These are phyloP conservation scores for Phymatocera aterrima DNA, from an alignment of 2,888 invertebrate genomes.

Conservation along the genomic window DNA sequence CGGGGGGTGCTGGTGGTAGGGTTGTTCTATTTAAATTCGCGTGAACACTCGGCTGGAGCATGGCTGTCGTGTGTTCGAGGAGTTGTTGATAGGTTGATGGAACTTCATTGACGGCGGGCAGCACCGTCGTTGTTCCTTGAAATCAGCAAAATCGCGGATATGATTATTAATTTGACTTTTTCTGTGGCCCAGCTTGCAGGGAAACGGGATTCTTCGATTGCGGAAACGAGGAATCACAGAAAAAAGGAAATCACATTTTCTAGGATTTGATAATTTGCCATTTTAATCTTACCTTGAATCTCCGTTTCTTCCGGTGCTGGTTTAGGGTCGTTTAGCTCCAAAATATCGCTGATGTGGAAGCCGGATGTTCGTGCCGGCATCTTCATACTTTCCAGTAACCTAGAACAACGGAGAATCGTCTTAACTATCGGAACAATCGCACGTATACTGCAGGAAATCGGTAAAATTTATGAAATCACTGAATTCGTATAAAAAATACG, in stretches of 20 bases:
- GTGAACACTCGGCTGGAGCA: slow-evolving; percentile 68
- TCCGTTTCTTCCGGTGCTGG: slow-evolving; percentile 67
- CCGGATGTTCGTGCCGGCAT: slow-evolving; percentile 88
- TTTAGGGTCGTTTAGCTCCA: slow-evolving; percentile 88
- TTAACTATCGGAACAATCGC: background rate
- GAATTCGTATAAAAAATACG: too few species aligned
- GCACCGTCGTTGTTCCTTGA: slow-evolving; percentile 64
- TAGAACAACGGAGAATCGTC: slow-evolving; percentile 72
- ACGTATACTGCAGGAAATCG: background rate
- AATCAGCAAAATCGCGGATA: slow-evolving; percentile 11
- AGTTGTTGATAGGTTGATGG: slow-evolving; percentile 71
- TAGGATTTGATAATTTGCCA: background rate
- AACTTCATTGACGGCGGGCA: slow-evolving; percentile 67
- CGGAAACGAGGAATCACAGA: background rate
- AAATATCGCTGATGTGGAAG: slow-evolving; percentile 95
- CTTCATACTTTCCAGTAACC: slow-evolving; percentile 89
- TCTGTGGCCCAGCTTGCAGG: background rate
- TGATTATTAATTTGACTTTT: background rate
- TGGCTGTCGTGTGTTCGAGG: slow-evolving; percentile 70
- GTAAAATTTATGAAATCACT: too few species aligned
- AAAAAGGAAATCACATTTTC: background rate
- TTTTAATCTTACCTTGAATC: slow-evolving; percentile 63
- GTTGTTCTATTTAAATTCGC: slow-evolving; percentile 65
- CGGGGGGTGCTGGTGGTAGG: slow-evolving; percentile 64
- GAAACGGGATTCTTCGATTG: background rate